Base-by-base conservation (phyloP, 2,888 invertebrate genomes). In the Brachypalpus laphriformis region DNA sequence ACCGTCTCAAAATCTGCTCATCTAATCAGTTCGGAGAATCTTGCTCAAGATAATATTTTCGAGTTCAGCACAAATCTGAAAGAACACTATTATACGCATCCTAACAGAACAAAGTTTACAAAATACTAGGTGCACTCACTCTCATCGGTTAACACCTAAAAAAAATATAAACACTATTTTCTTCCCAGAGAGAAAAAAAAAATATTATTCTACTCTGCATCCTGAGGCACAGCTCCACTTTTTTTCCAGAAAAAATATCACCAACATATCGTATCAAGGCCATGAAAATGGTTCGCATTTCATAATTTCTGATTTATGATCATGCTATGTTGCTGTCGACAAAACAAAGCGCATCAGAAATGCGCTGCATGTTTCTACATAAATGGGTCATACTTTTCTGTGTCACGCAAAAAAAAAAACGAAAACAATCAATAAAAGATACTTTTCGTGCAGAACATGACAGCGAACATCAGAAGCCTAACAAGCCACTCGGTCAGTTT, bases 381-480 rank as follows among this genome's bases (percentile, higher is more conserved):
- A 83, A 83, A 65, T 83, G 83, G 78, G 83, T 78, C 83, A 83
- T 70, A 59, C 72, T 68, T 70, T 78, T 83, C 63, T 74, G 74
- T 78, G 78, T 78, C 83, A 78, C 31, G 47, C 31, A 42, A 63
- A 47, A 8, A 14, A 16, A 34, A 47, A 61, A n/a, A n/a, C n/a
- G 1, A 59, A 61, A 49, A 18, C 28, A 14, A 40, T 42, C 34
- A 18, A 68, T 70, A 54, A 68, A 76, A 76, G n/a, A 82, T 82
- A 76, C 42, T 45, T 72, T 77, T 59, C 59, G 47, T 59, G 61
- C 37, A 77, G 25, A 63, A 70, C 70, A 83, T 78, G 83, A 78
- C 83, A 83, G 68, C 56, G 22, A 68, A 83, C 83, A 78, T 74
- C 47, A 49, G 37, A 61, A 54, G 6, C 40, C 47, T 8, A 40